Base-by-base conservation (phyloP, 2,797 vertebrate genomes). In the Oreochromis mossambicus region DNA sequence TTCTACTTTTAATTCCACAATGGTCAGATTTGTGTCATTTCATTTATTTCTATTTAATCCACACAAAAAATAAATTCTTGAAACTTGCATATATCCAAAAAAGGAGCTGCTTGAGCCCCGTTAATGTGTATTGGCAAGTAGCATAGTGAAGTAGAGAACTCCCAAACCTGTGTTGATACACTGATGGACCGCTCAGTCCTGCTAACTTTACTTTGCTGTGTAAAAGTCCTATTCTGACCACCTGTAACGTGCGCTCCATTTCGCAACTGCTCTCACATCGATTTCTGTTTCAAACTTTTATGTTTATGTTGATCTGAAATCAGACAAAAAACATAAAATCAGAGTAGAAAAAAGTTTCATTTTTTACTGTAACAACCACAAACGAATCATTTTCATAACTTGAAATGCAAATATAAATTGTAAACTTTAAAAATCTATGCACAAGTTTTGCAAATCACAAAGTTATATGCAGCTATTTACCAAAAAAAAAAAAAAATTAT, bases 241-340 rank as follows among this genome's bases (percentile, higher is more conserved):
- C 36, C 13, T 68, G 63, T 43, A 43, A 1, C 13, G 0, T 70
- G 21, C 13, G 3, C 63, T 70, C 38, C n/a, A 21, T 68, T 68
- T 68, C 3, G 0, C 26, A 43, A 70, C 21, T 15, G 13, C 21
- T 43, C n/a, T 24, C 1, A 63, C 61, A 58, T 58, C 0, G 14
- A 8, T 41, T 41, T 66, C 36, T 24, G 10, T 41, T 68, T 68
- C 36, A 15, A 68, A 68, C 63, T 15, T 26, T 6, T 6, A 15
- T 2, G 38, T 26, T 70, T 24, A 17, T 24, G 66, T 46, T 73
- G 32, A 61, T 36, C 58, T 5, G 17, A 36, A 61, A 36, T 36
- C 58, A 4, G 32, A 61, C 56, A n/a, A 36, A 32, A 34, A 61
- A 34, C 9, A 4, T 8, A 34, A 34, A 32, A 34, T 8, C 34